Conservation (phyloP, 1,140 invertebrate species). For the Saxidomus purpurata region DNA sequence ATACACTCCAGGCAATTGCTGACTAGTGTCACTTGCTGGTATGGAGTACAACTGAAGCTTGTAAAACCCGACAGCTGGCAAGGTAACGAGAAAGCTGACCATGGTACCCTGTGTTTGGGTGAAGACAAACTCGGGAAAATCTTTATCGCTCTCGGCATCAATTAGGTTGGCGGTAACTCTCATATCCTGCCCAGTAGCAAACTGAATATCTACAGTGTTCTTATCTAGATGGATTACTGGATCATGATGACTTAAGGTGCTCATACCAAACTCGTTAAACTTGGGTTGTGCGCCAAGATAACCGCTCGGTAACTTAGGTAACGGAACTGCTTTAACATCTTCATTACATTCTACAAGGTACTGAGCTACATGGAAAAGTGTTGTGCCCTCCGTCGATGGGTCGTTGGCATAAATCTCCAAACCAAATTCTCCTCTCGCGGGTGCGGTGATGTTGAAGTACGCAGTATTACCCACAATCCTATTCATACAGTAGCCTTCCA, state of each 20-base stretch:
- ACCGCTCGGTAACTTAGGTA: conserved; percentile 84
- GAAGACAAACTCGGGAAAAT: conserved; percentile 84
- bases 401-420: conserved; percentile 87
- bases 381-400: conserved; percentile 84
- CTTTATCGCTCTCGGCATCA: conserved; percentile 78
- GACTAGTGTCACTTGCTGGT: conserved; percentile 81
- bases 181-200: conserved; percentile 78
- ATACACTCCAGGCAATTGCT: conserved; percentile 85
- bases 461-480: conserved; percentile 84
- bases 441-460: conserved; percentile 85
- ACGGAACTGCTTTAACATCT: conserved; percentile 79
- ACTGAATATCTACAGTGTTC: conserved; percentile 81
- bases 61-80: conserved; percentile 83
- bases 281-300: conserved; percentile 85
- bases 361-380: conserved; percentile 85
- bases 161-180: conserved; percentile 85
- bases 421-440: conserved; percentile 85
- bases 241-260: conserved; percentile 82
- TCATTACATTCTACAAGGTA: conserved; percentile 85
- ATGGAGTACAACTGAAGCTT: conserved; percentile 86
- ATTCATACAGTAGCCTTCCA: conserved; percentile 84
- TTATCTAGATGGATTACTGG: conserved; percentile 83
- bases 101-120: conserved; percentile 81
- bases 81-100: conserved; percentile 80
- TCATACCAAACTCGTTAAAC: conserved; percentile 83